Percentiles rank a stretch among this genome's conserved stretches.
Conservation (phyloP, 1,140 invertebrate species). For the Neotoxoptera formosana region DNA sequence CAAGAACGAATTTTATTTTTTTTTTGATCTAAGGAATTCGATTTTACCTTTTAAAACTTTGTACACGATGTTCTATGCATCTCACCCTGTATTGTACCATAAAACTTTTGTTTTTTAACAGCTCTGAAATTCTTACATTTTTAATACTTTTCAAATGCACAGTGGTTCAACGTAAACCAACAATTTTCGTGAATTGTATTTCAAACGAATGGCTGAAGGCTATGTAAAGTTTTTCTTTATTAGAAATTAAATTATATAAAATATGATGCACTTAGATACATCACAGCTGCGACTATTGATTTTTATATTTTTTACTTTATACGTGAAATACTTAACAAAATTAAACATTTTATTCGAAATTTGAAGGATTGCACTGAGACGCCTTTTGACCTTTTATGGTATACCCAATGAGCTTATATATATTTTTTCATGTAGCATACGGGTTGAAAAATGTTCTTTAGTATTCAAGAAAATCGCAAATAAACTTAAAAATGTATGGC, state of each 20-base stretch:
- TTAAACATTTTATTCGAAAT: background rate
- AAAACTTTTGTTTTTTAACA: background rate
- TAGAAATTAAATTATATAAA: background rate
- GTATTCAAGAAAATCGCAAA: background rate
- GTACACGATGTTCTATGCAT: background rate
- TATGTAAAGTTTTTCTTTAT: background rate
- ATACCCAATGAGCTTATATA: background rate
- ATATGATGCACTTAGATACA: background rate
- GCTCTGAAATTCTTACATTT: background rate
- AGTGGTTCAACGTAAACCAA: background rate
- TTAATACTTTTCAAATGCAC: background rate
- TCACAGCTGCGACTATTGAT: background rate
- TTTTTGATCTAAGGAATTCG: background rate
- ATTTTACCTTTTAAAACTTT: background rate
- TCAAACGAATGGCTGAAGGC: background rate
- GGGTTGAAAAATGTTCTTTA: background rate
- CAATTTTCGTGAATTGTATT: background rate
- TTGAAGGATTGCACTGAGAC: background rate
- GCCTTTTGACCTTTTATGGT: background rate
- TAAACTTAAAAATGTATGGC: background rate
- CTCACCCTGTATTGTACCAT: background rate
- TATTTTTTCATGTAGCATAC: background rate
- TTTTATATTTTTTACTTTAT: background rate
- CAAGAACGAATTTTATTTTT: background rate
- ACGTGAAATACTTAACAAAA: background rate